Evolutionary conservation across 2,888 invertebrate species (phyloP).

Genomic region (Coleophora flavipennella): DNA sequence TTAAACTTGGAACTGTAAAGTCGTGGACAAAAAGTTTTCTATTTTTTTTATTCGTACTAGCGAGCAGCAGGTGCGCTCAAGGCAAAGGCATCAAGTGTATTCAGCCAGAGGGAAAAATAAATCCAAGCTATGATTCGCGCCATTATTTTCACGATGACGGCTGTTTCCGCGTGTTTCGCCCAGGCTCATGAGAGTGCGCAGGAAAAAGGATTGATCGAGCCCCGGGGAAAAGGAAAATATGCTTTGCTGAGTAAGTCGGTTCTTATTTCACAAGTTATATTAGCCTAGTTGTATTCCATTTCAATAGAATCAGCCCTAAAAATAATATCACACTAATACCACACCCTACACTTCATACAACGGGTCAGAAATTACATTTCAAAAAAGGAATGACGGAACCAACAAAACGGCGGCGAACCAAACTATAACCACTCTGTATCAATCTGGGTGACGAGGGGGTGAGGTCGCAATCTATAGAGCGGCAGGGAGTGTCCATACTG

Average conservation of each 20-base stretch:
- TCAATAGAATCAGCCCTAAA: too few relatives aligned
- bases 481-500: too few relatives aligned
- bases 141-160: conserved; percentile 11
- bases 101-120: conserved; percentile 4
- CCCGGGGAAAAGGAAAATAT: conserved; percentile 51
- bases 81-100: conserved; percentile 1
- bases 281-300: too few relatives aligned
- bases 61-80: neutral
- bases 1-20: conserved; percentile 8
- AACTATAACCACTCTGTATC: too few relatives aligned
- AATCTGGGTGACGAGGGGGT: too few relatives aligned
- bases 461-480: too few relatives aligned
- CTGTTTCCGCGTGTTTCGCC: conserved; percentile 14
- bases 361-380: too few relatives aligned
- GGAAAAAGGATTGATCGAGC: conserved; percentile 27
- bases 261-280: conserved; percentile 1
- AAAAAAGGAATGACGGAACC: too few relatives aligned
- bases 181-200: conserved; percentile 19
- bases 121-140: conserved; percentile 12
- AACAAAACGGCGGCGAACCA: too few relatives aligned
- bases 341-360: too few relatives aligned
- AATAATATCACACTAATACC: too few relatives aligned
- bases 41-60: too few relatives aligned
- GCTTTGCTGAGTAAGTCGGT: conserved; percentile 52
- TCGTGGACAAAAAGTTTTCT: neutral